These are phyloP conservation scores for Oplegnathus fasciatus DNA, from an alignment of 2,113 vertebrate genomes.

Conservation along the genomic window DNA sequence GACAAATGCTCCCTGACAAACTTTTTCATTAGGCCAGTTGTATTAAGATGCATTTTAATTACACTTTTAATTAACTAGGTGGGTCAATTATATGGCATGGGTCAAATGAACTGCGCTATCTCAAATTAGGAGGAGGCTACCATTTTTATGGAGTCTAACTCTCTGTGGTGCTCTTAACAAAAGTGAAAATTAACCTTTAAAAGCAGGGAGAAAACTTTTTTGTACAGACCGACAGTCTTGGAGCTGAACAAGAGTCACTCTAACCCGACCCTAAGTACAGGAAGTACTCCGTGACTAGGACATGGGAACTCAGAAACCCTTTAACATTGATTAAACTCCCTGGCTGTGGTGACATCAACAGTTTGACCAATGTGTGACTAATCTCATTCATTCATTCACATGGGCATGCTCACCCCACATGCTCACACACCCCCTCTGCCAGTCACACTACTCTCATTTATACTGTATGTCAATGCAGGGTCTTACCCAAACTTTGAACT, in stretches of 20 bases:
- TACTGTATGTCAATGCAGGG: not conserved
- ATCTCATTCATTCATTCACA: constrained; percentile 29
- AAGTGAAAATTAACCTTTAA: constrained; percentile 18
- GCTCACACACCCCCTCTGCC: not conserved
- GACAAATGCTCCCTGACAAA: constrained; percentile 28
- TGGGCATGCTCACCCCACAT: not conserved
- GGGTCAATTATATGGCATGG: constrained; percentile 36
- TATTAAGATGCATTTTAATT: constrained; percentile 60
- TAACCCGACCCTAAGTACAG: not conserved
- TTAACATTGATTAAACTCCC: constrained; percentile 40
- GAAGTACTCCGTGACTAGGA: not conserved
- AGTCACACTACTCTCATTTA: constrained; percentile 12
- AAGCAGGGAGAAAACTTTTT: constrained; percentile 3
- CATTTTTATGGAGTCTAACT: constrained; percentile 22
- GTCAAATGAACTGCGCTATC: constrained; percentile 49
- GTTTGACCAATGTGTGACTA: constrained; percentile 7
- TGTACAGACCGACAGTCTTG: not conserved
- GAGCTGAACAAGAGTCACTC: not conserved
- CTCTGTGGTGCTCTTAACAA: not conserved
- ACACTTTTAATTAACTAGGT: constrained; percentile 67
- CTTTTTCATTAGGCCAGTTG: constrained; percentile 45
- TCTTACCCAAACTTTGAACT: not conserved
- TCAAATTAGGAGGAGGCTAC: constrained; percentile 31
- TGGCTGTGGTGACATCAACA: constrained; percentile 1
- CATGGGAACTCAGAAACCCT: not conserved